phyloP scores from a whole-genome alignment of 1,140 invertebrate species.

The Hypothenemus hampei region DNA sequence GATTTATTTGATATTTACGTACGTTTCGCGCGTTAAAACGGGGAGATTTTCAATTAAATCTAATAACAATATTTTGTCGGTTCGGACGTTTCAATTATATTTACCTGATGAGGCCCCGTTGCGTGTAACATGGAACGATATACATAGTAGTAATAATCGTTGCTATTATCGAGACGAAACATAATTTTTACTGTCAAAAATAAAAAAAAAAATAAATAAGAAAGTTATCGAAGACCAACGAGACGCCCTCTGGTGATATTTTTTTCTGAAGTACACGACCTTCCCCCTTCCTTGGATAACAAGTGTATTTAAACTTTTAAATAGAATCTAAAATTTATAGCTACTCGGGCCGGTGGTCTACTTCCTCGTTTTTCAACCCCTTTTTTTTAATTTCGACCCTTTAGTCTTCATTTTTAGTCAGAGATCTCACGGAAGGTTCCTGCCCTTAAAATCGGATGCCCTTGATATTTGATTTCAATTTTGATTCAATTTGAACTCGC shows the following conservation, averaged over 20 bases:
- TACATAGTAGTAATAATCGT: no score
- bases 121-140: conserved; percentile 11
- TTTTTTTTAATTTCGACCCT: conserved; percentile 33
- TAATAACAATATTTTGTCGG: conserved; percentile 3
- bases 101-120: background rate
- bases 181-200: conserved; percentile 9
- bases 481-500: background rate
- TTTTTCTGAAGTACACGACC: no score
- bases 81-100: conserved; percentile 13
- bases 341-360: conserved; percentile 19
- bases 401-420: no score
- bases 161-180: background rate
- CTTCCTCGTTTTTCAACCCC: conserved; percentile 22
- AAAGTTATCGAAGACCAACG: background rate
- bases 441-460: no score
- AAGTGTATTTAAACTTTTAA: conserved; percentile 37
- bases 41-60: conserved; percentile 12
- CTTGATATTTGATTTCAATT: no score
- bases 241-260: no score
- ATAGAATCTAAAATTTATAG: conserved; percentile 35
- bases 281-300: conserved; percentile 25
- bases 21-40: no score
- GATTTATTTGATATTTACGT: no score
- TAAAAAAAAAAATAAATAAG: background rate
- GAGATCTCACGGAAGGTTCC: no score